Evolutionary conservation across 2,113 vertebrate species (phyloP).

Genomic region (Petroica traversi): DNA sequence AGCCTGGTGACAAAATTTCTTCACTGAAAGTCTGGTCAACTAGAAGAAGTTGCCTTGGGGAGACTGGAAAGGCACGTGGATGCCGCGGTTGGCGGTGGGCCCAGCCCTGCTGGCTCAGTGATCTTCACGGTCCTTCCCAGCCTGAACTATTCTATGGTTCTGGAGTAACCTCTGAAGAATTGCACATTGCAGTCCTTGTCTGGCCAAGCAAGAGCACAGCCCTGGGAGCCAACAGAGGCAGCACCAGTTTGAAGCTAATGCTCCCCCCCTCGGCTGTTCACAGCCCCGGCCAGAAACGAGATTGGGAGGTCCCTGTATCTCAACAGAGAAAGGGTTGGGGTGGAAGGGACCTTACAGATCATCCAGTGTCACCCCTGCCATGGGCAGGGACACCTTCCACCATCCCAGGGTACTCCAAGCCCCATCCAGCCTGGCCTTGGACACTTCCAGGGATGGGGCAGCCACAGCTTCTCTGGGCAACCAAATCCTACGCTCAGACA

Average conservation of each 20-base stretch:
- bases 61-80: neutral
- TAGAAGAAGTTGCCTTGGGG: neutral
- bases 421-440: rapidly evolving
- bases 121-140: neutral
- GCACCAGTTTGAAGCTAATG: too few relatives aligned
- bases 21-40: neutral
- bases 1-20: neutral
- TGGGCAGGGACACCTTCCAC: neutral
- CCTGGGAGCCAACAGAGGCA: neutral
- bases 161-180: neutral
- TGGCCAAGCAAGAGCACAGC: rapidly evolving
- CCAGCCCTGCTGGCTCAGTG: neutral
- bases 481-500: neutral
- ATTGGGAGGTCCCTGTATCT: neutral
- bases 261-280: neutral
- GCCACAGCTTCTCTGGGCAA: neutral
- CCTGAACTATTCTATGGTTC: rapidly evolving
- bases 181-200: neutral
- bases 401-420: neutral
- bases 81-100: neutral
- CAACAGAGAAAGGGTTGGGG: neutral
- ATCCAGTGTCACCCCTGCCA: too few relatives aligned
- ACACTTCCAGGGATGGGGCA: neutral
- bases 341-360: neutral
- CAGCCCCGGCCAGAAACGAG: neutral